Conservation (phyloP, 2,888 invertebrate genomes). For the Oxycera nigricornis region DNA sequence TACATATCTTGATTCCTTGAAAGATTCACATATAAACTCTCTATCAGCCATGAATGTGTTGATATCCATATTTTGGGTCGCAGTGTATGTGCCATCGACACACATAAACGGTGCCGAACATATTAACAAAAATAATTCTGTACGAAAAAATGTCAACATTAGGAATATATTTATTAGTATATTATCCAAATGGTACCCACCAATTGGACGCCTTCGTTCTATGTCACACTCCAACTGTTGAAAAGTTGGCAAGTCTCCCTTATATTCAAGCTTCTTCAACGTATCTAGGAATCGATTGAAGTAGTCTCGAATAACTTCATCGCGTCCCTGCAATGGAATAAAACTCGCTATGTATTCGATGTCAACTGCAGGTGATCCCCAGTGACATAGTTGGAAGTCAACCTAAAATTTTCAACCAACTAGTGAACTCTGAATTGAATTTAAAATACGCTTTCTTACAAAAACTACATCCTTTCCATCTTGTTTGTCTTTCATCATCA, state of each 20-base stretch:
- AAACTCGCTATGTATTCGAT: background rate
- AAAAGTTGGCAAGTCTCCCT: constrained; percentile 10
- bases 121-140: constrained; percentile 7
- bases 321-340: background rate
- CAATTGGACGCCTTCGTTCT: background rate
- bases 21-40: background rate
- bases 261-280: background rate
- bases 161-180: background rate
- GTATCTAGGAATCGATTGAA: background rate
- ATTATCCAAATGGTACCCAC: background rate
- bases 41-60: background rate
- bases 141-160: background rate
- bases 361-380: constrained; percentile 29
- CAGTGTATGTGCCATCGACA: background rate
- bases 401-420: background rate
- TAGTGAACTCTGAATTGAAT: background rate
- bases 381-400: constrained; percentile 32
- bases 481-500: constrained; percentile 2
- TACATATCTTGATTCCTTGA: constrained; percentile 14
- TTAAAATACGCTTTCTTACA: constrained; percentile 17
- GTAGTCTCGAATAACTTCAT: constrained; percentile 6
- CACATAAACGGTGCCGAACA: constrained; percentile 16
- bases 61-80: background rate
- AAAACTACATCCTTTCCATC: constrained; percentile 2
- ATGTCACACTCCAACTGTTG: background rate